These are phyloP conservation scores for Laothoe populi DNA, from an alignment of 2,888 invertebrate species.

Conservation along the genomic window DNA sequence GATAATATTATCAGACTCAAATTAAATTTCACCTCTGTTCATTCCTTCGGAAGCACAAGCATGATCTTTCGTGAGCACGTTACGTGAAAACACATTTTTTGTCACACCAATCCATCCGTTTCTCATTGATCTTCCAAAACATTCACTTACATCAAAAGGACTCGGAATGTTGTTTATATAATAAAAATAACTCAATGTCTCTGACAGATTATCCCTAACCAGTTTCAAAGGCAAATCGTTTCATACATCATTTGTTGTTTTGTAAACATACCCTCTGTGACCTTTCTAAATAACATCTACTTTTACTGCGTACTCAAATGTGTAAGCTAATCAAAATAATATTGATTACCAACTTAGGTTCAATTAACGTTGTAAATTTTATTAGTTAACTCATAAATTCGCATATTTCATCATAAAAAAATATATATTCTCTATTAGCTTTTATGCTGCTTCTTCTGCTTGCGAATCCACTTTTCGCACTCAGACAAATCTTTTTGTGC, in stretches of 20 bases:
- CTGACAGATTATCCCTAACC: slow-evolving; percentile 5
- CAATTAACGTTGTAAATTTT: too few species aligned
- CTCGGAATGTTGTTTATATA: neutral
- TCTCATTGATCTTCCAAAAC: neutral
- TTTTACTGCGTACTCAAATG: neutral
- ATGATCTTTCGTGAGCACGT: too few species aligned
- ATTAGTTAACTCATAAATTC: too few species aligned
- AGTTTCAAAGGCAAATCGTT: slow-evolving; percentile 13
- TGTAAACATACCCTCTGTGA: slow-evolving; percentile 9
- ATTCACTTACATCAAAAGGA: slow-evolving; percentile 3
- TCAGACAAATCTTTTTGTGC: too few species aligned
- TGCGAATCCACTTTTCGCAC: too few species aligned
- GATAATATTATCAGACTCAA: too few species aligned
- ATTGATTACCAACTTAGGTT: neutral
- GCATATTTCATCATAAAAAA: too few species aligned
- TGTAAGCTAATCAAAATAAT: neutral
- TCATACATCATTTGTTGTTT: slow-evolving; percentile 14
- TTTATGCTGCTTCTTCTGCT: too few species aligned
- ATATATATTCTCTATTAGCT: too few species aligned
- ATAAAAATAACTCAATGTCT: slow-evolving; percentile 19
- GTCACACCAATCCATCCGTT: neutral
- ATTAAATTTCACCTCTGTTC: too few species aligned
- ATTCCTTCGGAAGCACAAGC: too few species aligned
- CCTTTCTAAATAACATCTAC: slow-evolving; percentile 4
- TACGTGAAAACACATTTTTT: neutral